Conservation (phyloP, 2,888 invertebrate species). For the Leptinotarsa haldemani region DNA sequence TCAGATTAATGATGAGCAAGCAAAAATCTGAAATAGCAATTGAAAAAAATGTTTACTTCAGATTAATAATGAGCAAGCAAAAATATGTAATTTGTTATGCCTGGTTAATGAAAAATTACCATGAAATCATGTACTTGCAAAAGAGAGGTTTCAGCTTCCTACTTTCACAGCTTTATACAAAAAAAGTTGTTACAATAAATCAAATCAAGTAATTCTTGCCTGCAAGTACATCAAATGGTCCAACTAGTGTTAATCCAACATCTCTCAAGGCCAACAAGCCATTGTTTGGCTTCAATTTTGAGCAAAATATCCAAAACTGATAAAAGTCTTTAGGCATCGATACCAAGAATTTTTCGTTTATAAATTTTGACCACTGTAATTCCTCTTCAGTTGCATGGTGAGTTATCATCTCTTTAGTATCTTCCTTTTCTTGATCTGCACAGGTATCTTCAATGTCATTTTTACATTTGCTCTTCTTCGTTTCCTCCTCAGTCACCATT, state of each 20-base stretch:
- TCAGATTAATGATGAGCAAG: too few species aligned
- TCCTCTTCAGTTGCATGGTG: conserved; percentile 15
- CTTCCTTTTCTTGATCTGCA: too few species aligned
- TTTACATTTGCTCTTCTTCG: background rate
- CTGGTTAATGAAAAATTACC: too few species aligned
- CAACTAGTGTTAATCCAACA: conserved; percentile 81
- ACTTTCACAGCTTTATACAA: too few species aligned
- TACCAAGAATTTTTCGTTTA: conserved; percentile 81
- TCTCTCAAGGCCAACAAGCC: conserved; percentile 74
- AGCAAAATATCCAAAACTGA: conserved; percentile 83
- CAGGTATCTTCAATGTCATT: background rate
- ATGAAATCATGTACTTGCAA: too few species aligned
- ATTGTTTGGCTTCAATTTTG: conserved; percentile 68
- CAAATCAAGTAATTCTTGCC: conserved; percentile 61
- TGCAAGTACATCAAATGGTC: conserved; percentile 86
- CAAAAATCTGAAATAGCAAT: too few species aligned
- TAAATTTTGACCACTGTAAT: conserved; percentile 60
- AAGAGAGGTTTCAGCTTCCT: too few species aligned
- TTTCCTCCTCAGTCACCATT: background rate
- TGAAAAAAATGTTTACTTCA: too few species aligned
- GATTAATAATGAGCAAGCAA: too few species aligned
- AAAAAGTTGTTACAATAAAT: too few species aligned
- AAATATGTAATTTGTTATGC: too few species aligned
- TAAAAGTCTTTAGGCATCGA: conserved; percentile 94
- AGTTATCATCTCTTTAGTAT: too few species aligned